Base-by-base conservation (phyloP, 2,113 vertebrate species). In the Microtus oregoni region DNA sequence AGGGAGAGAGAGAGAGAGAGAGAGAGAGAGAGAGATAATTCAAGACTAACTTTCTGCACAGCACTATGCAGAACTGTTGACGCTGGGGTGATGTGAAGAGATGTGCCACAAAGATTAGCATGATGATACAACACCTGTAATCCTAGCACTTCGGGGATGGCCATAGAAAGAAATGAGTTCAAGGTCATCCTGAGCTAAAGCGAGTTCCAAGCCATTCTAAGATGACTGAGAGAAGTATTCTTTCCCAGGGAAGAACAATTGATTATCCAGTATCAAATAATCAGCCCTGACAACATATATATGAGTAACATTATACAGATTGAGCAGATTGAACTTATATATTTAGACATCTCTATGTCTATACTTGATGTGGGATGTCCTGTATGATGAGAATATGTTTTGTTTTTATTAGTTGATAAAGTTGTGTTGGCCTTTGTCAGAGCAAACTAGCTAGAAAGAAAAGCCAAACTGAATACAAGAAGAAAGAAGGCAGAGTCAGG, bases 71-170 rank as follows among this genome's bases (percentile, higher is more conserved):
- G 52, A 89, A 67, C 12, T 38, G 38, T 7, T 19, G 3, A 0
- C 13, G 38, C 1, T 14, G 28, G 15, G 1, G 41, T 52, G 13
- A 94, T 32, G 52, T 63, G 15, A 65, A 73, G 24, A 61, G 26
- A 20, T 0, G 2, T 0, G 0, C 44, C 61, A 47, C 30, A n/a
- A 86, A 70, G 11, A 3, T 50, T 47, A 50, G 12, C 11, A 9
- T 35, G 20, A 12, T 72, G 12, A 35, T 10, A 3, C 47, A 85
- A 17, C 15, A 10, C 11, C 11, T 87, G 20, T 26, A 26, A n/a
- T 52, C 6, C 32, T 22, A 87, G 67, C 41, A 72, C 47, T n/a
- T 72, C 19, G 24, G 47, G 70, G 22, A 32, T 52, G 47, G 12
- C 32, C 14, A 19, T 70, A 70, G 47, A 26, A 70, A 87, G 13